Percentiles rank a stretch among this genome's conserved stretches.
phyloP scores from a whole-genome alignment of 2,888 invertebrate genomes.

The Abrostola triplasia region DNA sequence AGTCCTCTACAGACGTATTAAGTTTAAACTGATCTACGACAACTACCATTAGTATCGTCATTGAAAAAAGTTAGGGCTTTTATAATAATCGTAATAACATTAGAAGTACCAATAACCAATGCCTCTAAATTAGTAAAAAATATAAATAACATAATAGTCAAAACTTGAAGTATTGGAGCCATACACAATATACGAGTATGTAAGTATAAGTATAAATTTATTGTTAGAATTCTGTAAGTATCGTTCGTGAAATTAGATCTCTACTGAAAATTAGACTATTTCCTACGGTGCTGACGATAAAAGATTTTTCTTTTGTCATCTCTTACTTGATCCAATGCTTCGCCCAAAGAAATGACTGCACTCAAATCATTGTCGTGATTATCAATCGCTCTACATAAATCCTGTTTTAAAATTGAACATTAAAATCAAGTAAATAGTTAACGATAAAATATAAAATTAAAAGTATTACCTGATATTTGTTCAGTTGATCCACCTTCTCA shows the following conservation, averaged over 20 bases:
- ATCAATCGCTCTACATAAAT: conserved; percentile 92
- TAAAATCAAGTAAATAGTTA: conserved; percentile 50
- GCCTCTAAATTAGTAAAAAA: conserved; percentile 66
- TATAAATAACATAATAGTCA: conserved; percentile 50
- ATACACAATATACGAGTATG: conserved; percentile 37
- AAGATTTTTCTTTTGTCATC: conserved; percentile 57
- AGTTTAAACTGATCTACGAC: conserved; percentile 82
- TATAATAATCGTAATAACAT: conserved; percentile 47
- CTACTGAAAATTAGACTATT: conserved; percentile 85
- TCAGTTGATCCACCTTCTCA: conserved; percentile 96
- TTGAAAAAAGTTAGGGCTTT: conserved; percentile 44
- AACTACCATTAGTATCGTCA: conserved; percentile 80
- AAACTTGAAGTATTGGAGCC: conserved; percentile 45
- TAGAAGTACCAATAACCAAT: conserved; percentile 67
- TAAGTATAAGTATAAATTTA: conserved; percentile 44
- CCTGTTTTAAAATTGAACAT: conserved; percentile 88
- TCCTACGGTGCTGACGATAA: conserved; percentile 77
- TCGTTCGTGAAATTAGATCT: conserved; percentile 75
- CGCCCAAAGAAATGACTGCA: conserved; percentile 92
- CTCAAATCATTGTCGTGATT: conserved; percentile 91
- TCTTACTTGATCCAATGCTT: conserved; percentile 96
- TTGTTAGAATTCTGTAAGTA: conserved; percentile 67
- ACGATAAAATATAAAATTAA: conserved; percentile 17
- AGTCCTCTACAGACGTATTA: conserved; percentile 31
- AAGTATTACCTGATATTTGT: conserved; percentile 94